phyloP scores from a whole-genome alignment of 2,797 vertebrate genomes.

The Karalla daura region DNA sequence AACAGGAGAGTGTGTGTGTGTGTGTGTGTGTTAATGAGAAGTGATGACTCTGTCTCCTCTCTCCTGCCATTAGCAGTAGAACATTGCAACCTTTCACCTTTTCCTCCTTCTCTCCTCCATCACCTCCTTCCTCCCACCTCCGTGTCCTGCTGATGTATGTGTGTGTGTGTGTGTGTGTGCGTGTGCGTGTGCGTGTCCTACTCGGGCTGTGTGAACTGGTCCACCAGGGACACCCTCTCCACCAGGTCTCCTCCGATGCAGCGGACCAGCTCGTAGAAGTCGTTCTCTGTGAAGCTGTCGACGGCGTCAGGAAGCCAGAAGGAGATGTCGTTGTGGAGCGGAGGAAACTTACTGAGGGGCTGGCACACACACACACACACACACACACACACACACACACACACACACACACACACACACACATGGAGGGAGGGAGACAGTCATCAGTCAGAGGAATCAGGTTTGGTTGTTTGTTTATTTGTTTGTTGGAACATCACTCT shows the following conservation, averaged over 20 bases:
- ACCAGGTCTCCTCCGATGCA: slow-evolving; percentile 91
- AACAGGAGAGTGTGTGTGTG: neutral
- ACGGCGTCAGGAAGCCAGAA: slow-evolving; percentile 91
- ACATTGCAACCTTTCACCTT: slow-evolving; percentile 23
- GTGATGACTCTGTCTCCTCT: slow-evolving; percentile 21
- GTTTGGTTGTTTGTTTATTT: too few relatives aligned
- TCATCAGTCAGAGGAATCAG: too few relatives aligned
- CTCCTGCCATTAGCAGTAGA: neutral
- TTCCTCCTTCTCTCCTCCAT: neutral
- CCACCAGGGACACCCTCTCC: slow-evolving; percentile 91
- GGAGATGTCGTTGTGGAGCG: slow-evolving; percentile 93
- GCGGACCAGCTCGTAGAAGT: slow-evolving; percentile 95
- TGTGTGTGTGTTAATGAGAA: slow-evolving; percentile 29
- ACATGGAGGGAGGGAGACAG: neutral
- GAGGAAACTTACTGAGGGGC: slow-evolving; percentile 92
- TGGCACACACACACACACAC: slow-evolving; percentile 52
- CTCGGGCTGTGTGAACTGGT: slow-evolving; percentile 92
- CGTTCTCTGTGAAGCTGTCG: slow-evolving; percentile 83
- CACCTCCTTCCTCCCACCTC: too few relatives aligned
- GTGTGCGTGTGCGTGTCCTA: slow-evolving; percentile 65
- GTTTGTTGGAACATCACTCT: too few relatives aligned
- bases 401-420: neutral
- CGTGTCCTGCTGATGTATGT: too few relatives aligned
- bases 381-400: slow-evolving; percentile 11
- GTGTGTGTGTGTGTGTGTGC: neutral